Conservation (phyloP, 2,888 invertebrate genomes). For the Hololepta plana region DNA sequence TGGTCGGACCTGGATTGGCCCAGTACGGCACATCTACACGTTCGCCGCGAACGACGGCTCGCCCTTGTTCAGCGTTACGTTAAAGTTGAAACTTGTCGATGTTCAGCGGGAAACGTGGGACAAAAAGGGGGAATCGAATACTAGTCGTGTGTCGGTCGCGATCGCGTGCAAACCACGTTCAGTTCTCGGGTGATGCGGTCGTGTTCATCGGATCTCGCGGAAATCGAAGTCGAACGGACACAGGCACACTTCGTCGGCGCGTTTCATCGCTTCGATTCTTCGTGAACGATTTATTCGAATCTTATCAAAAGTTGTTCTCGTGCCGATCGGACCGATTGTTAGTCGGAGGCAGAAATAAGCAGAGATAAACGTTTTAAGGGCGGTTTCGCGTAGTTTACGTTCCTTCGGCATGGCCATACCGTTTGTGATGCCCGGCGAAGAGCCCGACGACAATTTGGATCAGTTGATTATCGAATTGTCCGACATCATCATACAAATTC, state of each 20-base stretch:
- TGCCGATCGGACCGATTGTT: no score
- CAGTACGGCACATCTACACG: no score
- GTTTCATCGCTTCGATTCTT: constrained; percentile 2
- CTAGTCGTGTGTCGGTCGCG: constrained; percentile 2
- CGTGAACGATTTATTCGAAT: constrained; percentile 4
- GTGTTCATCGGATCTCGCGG: no score
- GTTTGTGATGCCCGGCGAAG: constrained; percentile 22
- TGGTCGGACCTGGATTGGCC: no score
- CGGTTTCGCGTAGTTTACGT: constrained; percentile 4
- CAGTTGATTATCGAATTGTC: constrained; percentile 13
- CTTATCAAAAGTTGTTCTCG: constrained; percentile 4
- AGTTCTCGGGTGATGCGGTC: constrained; percentile 4
- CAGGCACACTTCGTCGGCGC: constrained; percentile 3
- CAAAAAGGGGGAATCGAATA: no score
- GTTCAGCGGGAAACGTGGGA: no score
- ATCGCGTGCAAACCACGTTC: constrained; percentile 6
- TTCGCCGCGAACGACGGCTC: no score
- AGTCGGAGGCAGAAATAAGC: no score
- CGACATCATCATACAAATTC: constrained; percentile 13
- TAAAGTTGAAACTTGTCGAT: no score
- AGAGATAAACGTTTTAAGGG: no score
- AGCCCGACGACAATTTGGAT: constrained; percentile 16
- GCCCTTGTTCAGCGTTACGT: no score
- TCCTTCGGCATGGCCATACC: constrained; percentile 23
- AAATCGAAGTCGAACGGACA: constrained; percentile 6